Percentiles rank a stretch among this genome's conserved stretches.
These are phyloP conservation scores for Phoxinus phoxinus DNA, from an alignment of 2,113 vertebrate species.

Conservation along the genomic window DNA sequence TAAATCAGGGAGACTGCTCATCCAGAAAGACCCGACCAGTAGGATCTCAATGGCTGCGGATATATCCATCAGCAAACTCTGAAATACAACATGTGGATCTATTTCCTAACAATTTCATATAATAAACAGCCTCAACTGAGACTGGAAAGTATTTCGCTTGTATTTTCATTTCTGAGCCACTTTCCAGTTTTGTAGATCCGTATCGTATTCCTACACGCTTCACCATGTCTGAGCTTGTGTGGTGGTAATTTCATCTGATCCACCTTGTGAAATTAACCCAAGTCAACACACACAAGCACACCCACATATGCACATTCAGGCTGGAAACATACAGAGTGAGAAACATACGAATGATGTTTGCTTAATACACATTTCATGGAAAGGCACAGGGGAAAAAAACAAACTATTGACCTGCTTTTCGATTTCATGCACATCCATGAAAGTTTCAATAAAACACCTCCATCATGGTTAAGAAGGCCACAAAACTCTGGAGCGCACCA, in stretches of 20 bases:
- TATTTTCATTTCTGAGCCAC: constrained; percentile 25
- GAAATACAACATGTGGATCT: neutral
- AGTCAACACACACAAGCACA: constrained; percentile 40
- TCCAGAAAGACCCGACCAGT: neutral
- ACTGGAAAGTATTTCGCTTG: neutral
- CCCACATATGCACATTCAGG: neutral
- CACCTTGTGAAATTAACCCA: constrained; percentile 23
- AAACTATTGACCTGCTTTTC: neutral
- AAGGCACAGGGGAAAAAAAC: neutral
- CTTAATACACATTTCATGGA: neutral
- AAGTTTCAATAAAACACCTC: constrained; percentile 43
- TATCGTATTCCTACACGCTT: constrained; percentile 23
- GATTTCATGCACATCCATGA: constrained; percentile 15
- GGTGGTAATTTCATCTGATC: constrained; percentile 47
- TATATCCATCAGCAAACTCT: constrained; percentile 7
- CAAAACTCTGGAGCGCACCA: constrained; percentile 42
- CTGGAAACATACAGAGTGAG: neutral
- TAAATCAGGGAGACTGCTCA: neutral
- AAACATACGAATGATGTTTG: neutral
- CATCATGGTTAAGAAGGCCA: constrained; percentile 10
- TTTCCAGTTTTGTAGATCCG: constrained; percentile 30
- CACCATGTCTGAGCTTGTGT: constrained; percentile 45
- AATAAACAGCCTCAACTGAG: constrained; percentile 41
- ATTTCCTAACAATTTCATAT: neutral
- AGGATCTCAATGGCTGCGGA: neutral